These are phyloP conservation scores for human (Homo sapiens) DNA, from an alignment of 2,113 vertebrate genomes.

Conservation along the genomic window DNA sequence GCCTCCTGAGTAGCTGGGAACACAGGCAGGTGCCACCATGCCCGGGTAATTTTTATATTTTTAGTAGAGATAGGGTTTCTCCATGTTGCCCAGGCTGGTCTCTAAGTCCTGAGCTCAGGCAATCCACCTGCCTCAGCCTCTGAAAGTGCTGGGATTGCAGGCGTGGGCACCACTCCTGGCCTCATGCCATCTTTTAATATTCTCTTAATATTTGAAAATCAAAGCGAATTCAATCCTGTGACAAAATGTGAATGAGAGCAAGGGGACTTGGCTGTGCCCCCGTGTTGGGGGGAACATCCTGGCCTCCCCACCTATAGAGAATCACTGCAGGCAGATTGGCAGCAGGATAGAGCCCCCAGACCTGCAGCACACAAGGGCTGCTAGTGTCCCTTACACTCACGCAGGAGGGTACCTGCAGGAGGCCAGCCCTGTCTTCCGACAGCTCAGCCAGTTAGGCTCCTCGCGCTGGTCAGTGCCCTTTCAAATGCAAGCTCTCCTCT, in stretches of 20 bases:
- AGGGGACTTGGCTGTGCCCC: neutral
- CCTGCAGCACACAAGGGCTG: neutral
- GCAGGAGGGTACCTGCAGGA: neutral
- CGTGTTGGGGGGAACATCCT: neutral
- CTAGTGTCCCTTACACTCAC: fast-evolving
- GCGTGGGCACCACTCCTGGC: no score
- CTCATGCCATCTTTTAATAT: neutral
- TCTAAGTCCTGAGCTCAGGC: no score
- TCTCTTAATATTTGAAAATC: neutral
- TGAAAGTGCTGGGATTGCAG: no score
- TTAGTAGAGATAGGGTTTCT: no score
- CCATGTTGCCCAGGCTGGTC: no score
- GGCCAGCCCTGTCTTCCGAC: neutral
- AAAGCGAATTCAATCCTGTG: neutral
- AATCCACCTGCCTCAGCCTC: no score
- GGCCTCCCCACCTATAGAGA: neutral
- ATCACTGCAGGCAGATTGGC: neutral
- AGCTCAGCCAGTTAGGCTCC: neutral
- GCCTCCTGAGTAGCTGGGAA: no score
- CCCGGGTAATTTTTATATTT: no score
- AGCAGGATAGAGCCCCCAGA: neutral
- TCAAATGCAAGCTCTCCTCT: neutral
- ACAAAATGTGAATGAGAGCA: neutral
- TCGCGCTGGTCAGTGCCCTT: neutral
- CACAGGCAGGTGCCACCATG: no score